These are phyloP conservation scores for Eubasilissa splendida DNA, from an alignment of 2,888 invertebrate genomes.

Conservation along the genomic window DNA sequence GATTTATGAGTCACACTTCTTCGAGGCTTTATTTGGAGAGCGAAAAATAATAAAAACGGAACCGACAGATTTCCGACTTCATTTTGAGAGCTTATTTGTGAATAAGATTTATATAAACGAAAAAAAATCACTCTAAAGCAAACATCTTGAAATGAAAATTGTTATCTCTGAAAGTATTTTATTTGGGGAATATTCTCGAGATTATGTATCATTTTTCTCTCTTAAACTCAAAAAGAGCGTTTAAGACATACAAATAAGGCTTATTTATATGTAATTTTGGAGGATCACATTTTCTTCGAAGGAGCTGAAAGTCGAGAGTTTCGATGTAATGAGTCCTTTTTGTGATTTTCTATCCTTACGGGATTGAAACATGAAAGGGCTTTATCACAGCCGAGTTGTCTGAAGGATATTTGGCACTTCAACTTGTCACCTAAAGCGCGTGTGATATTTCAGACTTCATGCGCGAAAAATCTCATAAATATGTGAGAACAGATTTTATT, in stretches of 20 bases:
- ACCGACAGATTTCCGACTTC: neutral
- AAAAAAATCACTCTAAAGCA: no score
- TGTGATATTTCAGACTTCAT: constrained; percentile 33
- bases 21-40: neutral
- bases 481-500: constrained; percentile 17
- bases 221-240: neutral
- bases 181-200: no score
- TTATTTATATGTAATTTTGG: constrained; percentile 26
- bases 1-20: constrained; percentile 12
- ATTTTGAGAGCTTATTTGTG: neutral
- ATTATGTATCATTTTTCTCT: neutral
- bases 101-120: no score
- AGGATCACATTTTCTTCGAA: constrained; percentile 14
- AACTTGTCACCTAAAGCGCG: constrained; percentile 23
- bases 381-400: neutral
- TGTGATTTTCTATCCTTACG: constrained; percentile 7
- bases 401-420: neutral
- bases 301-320: constrained; percentile 12
- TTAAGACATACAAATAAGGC: neutral
- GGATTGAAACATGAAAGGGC: constrained; percentile 35
- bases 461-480: constrained; percentile 23
- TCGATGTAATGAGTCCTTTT: constrained; percentile 11
- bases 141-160: no score
- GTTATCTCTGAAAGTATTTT: no score
- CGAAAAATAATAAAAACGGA: neutral